phyloP scores from a whole-genome alignment of 2,797 vertebrate genomes.

The Halcyon badia region DNA sequence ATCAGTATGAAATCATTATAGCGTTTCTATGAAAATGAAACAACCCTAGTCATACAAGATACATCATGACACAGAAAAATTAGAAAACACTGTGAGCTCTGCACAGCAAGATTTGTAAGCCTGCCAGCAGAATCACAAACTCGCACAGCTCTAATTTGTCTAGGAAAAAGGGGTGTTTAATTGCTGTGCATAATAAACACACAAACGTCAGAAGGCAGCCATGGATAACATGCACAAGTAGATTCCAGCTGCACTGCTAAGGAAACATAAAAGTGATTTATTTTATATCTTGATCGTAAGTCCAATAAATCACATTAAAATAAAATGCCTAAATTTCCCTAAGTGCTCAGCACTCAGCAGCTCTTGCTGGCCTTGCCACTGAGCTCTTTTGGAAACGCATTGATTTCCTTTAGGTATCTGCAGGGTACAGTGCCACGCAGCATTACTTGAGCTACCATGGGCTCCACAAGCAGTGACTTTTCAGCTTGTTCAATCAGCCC shows the following conservation, averaged over 20 bases:
- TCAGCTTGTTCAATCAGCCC: neutral
- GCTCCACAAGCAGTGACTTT: neutral
- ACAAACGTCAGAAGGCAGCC: constrained; percentile 19
- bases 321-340: constrained; percentile 40
- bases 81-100: constrained; percentile 43
- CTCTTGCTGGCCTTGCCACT: neutral
- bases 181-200: constrained; percentile 50
- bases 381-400: neutral
- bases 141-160: constrained; percentile 49
- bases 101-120: constrained; percentile 56
- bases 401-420: neutral
- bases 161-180: constrained; percentile 61
- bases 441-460: neutral
- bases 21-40: constrained; percentile 72
- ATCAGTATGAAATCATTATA: constrained; percentile 69
- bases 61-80: constrained; percentile 73
- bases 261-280: constrained; percentile 35
- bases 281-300: constrained; percentile 30
- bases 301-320: constrained; percentile 46
- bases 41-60: constrained; percentile 66
- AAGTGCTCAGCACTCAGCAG: constrained; percentile 32
- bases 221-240: neutral
- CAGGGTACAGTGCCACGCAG: neutral
- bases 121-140: constrained; percentile 66
- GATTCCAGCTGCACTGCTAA: neutral